Base-by-base conservation (phyloP, 2,113 vertebrate species). In the Tachysurus vachellii region DNA sequence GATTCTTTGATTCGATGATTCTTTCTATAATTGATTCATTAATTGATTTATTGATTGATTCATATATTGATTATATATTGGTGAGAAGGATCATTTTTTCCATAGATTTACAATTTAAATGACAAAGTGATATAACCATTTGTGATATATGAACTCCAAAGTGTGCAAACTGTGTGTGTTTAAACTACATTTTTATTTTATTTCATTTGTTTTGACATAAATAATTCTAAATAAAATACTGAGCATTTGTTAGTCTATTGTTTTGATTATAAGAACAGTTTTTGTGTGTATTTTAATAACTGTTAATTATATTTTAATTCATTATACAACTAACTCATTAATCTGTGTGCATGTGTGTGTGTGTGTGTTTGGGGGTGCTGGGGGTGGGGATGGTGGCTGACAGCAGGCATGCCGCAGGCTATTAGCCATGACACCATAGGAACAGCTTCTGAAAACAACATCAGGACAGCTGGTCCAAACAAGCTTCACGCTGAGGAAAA, bases 381-480 rank as follows among this genome's bases (percentile, higher is more conserved):
- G 36, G 36, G 36, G 36, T 36, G 36, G 36, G 36, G 1, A 2
- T 36, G 36, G 36, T 36, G 36, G 36, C 36, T 36, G 23, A 57
- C 28, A 82, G 79, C 54, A 59, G 54, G 44, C 81, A 11, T 28
- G 44, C 85, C 77, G 53, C 77, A 47, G 64, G 85, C 79, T 71
- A 68, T 81, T 81, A 13, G 19, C 16, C 36, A n/a, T 44, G 19
- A 53, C 50, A 81, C 50, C 7, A 71, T 42, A 21, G 62, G 21
- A 86, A 57, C 77, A 86, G 76, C 79, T 86, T 66, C 62, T 68
- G 31, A 36, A 80, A 70, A 71, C 62, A 59, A 19, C 1, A 14
- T 57, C 36, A 57, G 77, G 77, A 81, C 85, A 81, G 50, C 64
- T 81, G 77, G 50, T 42, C 64, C 64, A 81, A 80, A 71, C 23